Base-by-base conservation (phyloP, 2,888 invertebrate genomes). In the Sinohyriopsis cumingii region DNA sequence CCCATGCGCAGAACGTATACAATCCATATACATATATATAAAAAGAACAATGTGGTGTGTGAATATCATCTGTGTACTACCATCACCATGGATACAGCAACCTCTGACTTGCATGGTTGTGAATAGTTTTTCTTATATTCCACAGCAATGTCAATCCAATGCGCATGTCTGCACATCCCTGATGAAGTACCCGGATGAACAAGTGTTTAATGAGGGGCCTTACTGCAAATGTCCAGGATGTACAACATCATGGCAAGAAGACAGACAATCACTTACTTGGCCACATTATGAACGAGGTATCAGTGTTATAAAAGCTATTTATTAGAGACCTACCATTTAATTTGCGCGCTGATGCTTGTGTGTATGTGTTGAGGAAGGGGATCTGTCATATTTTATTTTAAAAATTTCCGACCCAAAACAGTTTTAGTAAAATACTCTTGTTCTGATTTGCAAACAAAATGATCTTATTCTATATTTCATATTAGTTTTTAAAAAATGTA, bases 171-270 rank as follows among this genome's bases (percentile, higher is more conserved):
- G 77, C 68, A 77, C 77, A 6, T 75, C 77, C 19, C 55, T 77
- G 12, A 75, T 77, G 75, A 73, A 72, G 64, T 77, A 77, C 72
- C 73, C 77, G 68, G 77, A 77, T 73, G 77, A 74, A n/a, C 70
- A 61, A n/a, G 73, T 75, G 56, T 71, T 77, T 55, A 68, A 77
- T 54, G 77, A 77, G 62, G 77, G 77, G 7, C 77, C 77, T 28
- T 77, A 77, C 63, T 77, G 77, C 63, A 33, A 70, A 55, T 77
- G 77, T 62, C 61, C 68, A 60, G 75, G 75, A 67, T 77, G 77
- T 63, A 67, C 66, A 20, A 65, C 65, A 2, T 56, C 64, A 22
- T 77, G 77, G 77, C 65, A 33, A 15, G 75, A 73, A 25, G 75
- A 75, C 33, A 61, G 59, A 20, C 71, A 69, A 59, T 73, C 77